A percentile compares a stretch with the other conserved stretches of the same genome.
Evolutionary conservation across 2,888 invertebrate genomes (phyloP).

Genomic region (Aleiodes leptofemur): DNA sequence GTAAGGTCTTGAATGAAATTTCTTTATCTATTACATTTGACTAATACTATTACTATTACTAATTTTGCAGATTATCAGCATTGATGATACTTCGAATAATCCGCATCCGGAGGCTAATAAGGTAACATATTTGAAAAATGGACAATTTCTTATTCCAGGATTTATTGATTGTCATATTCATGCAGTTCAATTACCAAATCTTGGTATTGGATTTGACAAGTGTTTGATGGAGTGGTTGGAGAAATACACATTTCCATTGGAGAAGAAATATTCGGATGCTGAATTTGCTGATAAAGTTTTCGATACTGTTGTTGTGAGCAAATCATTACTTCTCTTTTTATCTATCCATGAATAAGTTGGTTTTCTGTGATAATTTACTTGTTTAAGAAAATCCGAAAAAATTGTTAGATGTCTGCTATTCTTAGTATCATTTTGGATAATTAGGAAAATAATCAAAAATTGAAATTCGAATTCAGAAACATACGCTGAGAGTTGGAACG

Average conservation of each 20-base stretch:
- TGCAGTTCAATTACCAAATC: conserved; percentile 91
- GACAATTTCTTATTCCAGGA: conserved; percentile 89
- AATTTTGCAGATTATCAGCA: conserved; percentile 59
- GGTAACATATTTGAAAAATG: conserved; percentile 59
- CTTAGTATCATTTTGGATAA: background rate
- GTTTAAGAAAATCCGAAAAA: too few relatives aligned
- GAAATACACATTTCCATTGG: conserved; percentile 90
- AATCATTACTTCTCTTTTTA: conserved; percentile 6
- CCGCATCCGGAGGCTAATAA: conserved; percentile 49
- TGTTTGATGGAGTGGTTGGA: conserved; percentile 90
- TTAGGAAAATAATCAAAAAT: conserved; percentile 18
- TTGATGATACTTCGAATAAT: conserved; percentile 58
- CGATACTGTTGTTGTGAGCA: conserved; percentile 86
- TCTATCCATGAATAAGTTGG: too few relatives aligned
- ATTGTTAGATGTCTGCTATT: too few relatives aligned
- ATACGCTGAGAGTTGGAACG: conserved; percentile 86
- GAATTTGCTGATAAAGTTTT: conserved; percentile 85
- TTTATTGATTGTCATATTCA: conserved; percentile 94
- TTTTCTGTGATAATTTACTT: too few relatives aligned
- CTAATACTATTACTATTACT: conserved; percentile 1
- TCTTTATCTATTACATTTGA: background rate
- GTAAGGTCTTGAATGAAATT: conserved; percentile 54
- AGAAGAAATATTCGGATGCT: conserved; percentile 82
- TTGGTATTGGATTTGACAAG: conserved; percentile 88
- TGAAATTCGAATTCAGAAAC: conserved; percentile 77